Base-by-base conservation (phyloP, 2,888 invertebrate species). In the Odontocerum albicorne region DNA sequence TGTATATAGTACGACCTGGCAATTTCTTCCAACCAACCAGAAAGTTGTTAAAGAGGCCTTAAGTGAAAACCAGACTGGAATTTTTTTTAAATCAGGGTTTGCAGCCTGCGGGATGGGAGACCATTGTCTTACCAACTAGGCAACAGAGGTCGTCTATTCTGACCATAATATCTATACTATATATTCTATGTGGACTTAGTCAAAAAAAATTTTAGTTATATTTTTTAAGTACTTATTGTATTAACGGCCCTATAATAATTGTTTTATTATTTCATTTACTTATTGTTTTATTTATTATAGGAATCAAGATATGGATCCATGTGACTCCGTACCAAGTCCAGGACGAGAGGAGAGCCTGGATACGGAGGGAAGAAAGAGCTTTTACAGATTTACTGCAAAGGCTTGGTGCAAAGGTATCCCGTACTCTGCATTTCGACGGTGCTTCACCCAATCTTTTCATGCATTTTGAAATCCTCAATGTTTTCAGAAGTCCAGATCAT, bases 321-420 rank as follows among this genome's bases (percentile, higher is more conserved):
- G 90, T 95, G 52, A 90, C 92, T 35, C 93, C 93, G n/a, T 94
- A 94, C 74, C 94, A 95, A 74, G 85, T 93, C 49, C 78, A 82
- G 61, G 92, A 93, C 68, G 83, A 85, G 57, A 78, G 84, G 20
- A 78, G 93, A 50, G 88, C 89, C 6, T 93, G 92, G 91, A 90
- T 95, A 66, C 84, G 87, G 10, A 82, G 85, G 61, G 93, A 95
- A 72, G 91, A 94, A 70, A 84, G 83, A 64, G 74, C 80, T 0
- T 95, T 95, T 73, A 83, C 85, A 1, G 79, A 83, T 19, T 74
- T 82, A 62, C 75, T 94, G 42, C 75, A 75, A 63, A 79, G 81
- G 63, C 70, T 88, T 2, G 87, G 86, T 38, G 86, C 86, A 2
- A 81, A 83, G 60, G 80, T 92, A 44, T 69, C 75, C 8, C 75